Conservation (phyloP, 2,113 vertebrate genomes). For the Cranoglanis bouderius region DNA sequence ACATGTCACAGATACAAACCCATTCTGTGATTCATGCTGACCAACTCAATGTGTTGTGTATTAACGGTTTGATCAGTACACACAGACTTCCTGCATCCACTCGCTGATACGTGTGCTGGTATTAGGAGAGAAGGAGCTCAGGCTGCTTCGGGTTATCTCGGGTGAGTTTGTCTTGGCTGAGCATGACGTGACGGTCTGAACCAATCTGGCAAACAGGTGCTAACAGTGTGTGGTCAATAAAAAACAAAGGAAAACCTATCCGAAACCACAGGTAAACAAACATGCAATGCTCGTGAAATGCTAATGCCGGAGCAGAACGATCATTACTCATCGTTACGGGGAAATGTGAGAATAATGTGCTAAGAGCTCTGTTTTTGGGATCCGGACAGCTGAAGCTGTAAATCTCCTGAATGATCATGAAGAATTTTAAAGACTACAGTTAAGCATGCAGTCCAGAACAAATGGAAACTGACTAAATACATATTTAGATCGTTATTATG, state of each 20-base stretch:
- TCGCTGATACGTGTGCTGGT: neutral
- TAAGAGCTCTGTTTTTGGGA: neutral
- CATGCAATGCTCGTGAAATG: neutral
- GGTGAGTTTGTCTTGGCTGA: slow-evolving; percentile 28
- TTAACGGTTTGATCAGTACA: slow-evolving; percentile 11
- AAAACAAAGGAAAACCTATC: slow-evolving; percentile 5
- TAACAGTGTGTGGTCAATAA: slow-evolving; percentile 1
- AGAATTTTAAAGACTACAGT: neutral
- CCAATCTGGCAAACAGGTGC: slow-evolving; percentile 25
- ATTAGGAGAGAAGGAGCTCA: neutral
- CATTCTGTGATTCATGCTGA: neutral
- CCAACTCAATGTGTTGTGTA: neutral
- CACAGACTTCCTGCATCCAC: neutral
- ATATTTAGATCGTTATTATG: neutral
- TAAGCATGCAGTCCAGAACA: neutral
- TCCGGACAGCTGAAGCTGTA: slow-evolving; percentile 13
- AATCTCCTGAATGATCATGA: neutral
- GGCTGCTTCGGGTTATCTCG: slow-evolving; percentile 11
- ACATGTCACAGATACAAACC: neutral
- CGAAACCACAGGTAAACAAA: slow-evolving; percentile 29
- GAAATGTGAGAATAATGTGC: slow-evolving; percentile 1
- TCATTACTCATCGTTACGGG: neutral
- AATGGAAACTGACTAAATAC: neutral
- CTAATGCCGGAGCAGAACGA: neutral
- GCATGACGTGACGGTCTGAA: neutral